These are phyloP conservation scores for Lophius americanus DNA, from an alignment of 2,797 vertebrate genomes.

Conservation along the genomic window DNA sequence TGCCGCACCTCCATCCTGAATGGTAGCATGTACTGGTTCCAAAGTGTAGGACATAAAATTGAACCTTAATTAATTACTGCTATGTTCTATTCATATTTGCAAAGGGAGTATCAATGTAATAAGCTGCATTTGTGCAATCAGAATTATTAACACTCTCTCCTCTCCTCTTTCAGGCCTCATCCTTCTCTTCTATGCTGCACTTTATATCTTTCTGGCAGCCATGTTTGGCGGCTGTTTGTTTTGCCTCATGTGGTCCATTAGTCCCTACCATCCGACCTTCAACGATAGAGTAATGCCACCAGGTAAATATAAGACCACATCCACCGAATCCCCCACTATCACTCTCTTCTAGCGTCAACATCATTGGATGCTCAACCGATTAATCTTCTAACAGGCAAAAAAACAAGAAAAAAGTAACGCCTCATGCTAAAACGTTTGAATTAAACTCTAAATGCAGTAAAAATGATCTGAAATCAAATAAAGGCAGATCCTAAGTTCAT, in stretches of 20 bases:
- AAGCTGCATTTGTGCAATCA: slow-evolving; percentile 18
- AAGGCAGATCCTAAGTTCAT: too few species aligned
- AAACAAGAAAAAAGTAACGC: too few species aligned
- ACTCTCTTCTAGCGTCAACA: neutral
- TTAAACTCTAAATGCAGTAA: too few species aligned
- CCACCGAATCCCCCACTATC: neutral
- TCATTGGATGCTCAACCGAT: too few species aligned
- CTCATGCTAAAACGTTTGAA: too few species aligned
- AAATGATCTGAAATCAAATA: too few species aligned
- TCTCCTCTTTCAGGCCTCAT: slow-evolving; percentile 85
- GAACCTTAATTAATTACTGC: too few species aligned
- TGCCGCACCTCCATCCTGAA: too few species aligned
- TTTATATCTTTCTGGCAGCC: slow-evolving; percentile 93
- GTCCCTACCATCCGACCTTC: slow-evolving; percentile 91
- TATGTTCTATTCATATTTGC: slow-evolving; percentile 22
- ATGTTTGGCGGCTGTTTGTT: slow-evolving; percentile 95
- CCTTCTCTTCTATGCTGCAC: slow-evolving; percentile 91
- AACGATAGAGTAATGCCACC: slow-evolving; percentile 94
- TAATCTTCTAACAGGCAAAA: too few species aligned
- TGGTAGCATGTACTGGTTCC: too few species aligned
- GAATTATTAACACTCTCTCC: neutral
- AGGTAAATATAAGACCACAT: slow-evolving; percentile 80
- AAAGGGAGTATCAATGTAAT: slow-evolving; percentile 22
- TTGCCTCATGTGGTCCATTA: slow-evolving; percentile 92
- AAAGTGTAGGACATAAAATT: too few species aligned